phyloP scores from a whole-genome alignment of 1,140 invertebrate species.

The Sweltsa coloradensis region DNA sequence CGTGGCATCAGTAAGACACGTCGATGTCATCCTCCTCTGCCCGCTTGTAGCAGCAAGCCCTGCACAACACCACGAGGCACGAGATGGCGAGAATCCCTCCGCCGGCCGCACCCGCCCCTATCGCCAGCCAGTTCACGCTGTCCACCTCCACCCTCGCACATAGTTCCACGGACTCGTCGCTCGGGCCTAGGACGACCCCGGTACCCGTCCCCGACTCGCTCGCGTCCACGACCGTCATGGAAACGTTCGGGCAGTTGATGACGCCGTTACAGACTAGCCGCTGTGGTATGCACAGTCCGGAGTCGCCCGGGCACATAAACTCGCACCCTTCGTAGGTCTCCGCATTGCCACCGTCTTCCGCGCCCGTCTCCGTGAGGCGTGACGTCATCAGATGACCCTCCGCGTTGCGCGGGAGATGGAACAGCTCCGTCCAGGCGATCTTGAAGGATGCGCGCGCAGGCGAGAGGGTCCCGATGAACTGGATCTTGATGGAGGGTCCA shows the following conservation, averaged over 20 bases:
- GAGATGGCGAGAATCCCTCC: slow-evolving; percentile 30
- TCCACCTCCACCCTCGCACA: slow-evolving; percentile 34
- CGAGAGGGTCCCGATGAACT: slow-evolving; percentile 59
- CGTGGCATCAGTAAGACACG: slow-evolving; percentile 28
- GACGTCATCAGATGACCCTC: slow-evolving; percentile 67
- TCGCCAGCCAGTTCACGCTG: slow-evolving; percentile 35
- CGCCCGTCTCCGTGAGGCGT: slow-evolving; percentile 43
- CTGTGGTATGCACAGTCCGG: slow-evolving; percentile 65
- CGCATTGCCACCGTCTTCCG: not conserved
- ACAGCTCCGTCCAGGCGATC: slow-evolving; percentile 81
- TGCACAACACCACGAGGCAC: slow-evolving; percentile 33
- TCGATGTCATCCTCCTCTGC: slow-evolving; percentile 24
- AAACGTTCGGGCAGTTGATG: slow-evolving; percentile 66
- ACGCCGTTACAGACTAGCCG: slow-evolving; percentile 75
- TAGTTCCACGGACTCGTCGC: slow-evolving; percentile 51
- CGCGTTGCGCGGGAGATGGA: slow-evolving; percentile 66
- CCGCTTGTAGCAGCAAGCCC: slow-evolving; percentile 29
- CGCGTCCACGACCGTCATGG: slow-evolving; percentile 11
- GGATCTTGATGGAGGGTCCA: slow-evolving; percentile 44
- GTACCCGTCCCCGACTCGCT: slow-evolving; percentile 7
- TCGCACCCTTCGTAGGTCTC: slow-evolving; percentile 37
- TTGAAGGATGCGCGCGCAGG: slow-evolving; percentile 70
- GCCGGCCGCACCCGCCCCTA: slow-evolving; percentile 33
- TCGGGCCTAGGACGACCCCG: slow-evolving; percentile 28
- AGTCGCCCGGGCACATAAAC: slow-evolving; percentile 72